These are phyloP conservation scores for Thumatha senex DNA, from an alignment of 2,888 invertebrate species.

Conservation along the genomic window DNA sequence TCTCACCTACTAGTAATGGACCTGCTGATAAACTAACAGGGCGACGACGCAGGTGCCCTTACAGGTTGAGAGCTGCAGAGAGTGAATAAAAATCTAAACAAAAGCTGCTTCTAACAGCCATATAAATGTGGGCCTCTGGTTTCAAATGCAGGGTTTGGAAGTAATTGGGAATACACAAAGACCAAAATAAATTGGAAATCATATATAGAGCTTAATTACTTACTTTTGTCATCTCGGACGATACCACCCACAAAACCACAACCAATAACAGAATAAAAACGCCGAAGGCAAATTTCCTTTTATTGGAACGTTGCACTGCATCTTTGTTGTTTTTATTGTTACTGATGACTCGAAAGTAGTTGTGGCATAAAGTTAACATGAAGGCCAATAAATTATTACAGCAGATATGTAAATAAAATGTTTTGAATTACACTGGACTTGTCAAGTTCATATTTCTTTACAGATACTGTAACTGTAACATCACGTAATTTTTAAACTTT, in stretches of 20 bases:
- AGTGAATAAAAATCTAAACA: too few relatives aligned
- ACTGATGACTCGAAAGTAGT: slow-evolving; percentile 70
- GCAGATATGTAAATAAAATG: slow-evolving; percentile 22
- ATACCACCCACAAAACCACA: slow-evolving; percentile 97
- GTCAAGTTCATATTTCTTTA: slow-evolving; percentile 32
- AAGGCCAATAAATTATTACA: slow-evolving; percentile 46
- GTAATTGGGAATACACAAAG: too few relatives aligned
- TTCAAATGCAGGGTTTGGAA: too few relatives aligned
- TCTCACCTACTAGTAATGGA: too few relatives aligned
- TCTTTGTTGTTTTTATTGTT: slow-evolving; percentile 70
- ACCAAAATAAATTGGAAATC: too few relatives aligned
- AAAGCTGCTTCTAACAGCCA: too few relatives aligned
- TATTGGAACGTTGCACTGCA: slow-evolving; percentile 62
- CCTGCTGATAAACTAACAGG: too few relatives aligned
- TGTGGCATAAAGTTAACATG: slow-evolving; percentile 81
- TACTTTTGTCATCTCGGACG: slow-evolving; percentile 97
- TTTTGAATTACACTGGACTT: slow-evolving; percentile 28
- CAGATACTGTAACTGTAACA: slow-evolving; percentile 15
- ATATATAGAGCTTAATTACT: slow-evolving; percentile 21
- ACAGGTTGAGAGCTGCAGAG: too few relatives aligned
- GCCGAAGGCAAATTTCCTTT: slow-evolving; percentile 88
- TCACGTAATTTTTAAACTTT: slow-evolving; percentile 5
- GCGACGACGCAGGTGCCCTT: too few relatives aligned
- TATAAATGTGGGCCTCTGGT: too few relatives aligned
- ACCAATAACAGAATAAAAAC: slow-evolving; percentile 94